A percentile compares a stretch with the other conserved stretches of the same genome.
Evolutionary conservation across 2,888 invertebrate genomes (phyloP).

Genomic region (Acanthacorydalis orientalis): DNA sequence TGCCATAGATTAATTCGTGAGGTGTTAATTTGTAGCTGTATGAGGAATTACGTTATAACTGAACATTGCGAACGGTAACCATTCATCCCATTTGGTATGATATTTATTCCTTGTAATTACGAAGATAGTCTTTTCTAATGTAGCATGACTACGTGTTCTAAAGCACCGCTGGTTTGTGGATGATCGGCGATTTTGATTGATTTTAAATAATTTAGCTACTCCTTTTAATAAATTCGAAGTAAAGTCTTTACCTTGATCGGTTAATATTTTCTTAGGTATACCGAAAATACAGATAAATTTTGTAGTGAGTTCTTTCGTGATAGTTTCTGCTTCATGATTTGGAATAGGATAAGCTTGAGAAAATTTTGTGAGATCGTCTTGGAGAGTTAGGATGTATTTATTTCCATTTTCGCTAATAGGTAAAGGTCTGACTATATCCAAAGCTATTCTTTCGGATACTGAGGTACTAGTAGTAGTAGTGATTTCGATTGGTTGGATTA

Average conservation of each 20-base stretch:
- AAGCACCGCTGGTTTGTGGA: conserved; percentile 12
- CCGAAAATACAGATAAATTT: conserved; percentile 9
- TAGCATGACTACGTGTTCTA: conserved; percentile 15
- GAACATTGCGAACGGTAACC: too few relatives aligned
- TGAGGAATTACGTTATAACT: too few relatives aligned
- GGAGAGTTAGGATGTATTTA: conserved; percentile 13
- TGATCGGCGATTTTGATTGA: too few relatives aligned
- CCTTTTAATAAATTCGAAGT: conserved; percentile 11
- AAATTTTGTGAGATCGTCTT: conserved; percentile 15
- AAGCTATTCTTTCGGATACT: conserved; percentile 12
- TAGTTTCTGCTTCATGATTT: conserved; percentile 13
- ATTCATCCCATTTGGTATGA: too few relatives aligned
- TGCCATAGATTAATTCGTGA: too few relatives aligned
- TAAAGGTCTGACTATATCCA: conserved; percentile 15
- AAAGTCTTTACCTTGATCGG: neutral
- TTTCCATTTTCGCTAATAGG: conserved; percentile 11
- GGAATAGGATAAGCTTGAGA: conserved; percentile 12
- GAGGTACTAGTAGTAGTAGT: conserved; percentile 10
- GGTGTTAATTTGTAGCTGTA: too few relatives aligned
- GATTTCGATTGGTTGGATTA: conserved; percentile 10
- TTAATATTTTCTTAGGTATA: neutral
- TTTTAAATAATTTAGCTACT: conserved; percentile 12
- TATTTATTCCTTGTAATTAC: too few relatives aligned
- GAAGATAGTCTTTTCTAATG: too few relatives aligned
- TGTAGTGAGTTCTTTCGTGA: conserved; percentile 11